These are phyloP conservation scores for Anhinga anhinga DNA, from an alignment of 2,113 vertebrate species.

Conservation along the genomic window DNA sequence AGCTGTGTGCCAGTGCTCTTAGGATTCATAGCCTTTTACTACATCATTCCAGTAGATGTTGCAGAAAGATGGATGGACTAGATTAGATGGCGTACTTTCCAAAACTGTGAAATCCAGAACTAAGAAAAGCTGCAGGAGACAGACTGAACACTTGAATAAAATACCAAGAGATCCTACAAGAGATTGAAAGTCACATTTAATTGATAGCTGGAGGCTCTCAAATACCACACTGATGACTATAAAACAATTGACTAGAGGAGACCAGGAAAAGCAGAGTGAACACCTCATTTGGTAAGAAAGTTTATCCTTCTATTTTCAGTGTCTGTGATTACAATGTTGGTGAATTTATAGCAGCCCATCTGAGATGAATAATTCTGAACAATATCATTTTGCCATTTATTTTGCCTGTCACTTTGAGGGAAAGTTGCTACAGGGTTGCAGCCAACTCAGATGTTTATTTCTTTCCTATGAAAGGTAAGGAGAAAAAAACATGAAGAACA, in stretches of 20 bases:
- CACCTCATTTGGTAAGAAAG: slow-evolving; percentile 12
- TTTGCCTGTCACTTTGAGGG: not conserved
- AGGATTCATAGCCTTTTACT: not conserved
- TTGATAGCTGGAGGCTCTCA: not conserved
- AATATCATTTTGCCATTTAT: slow-evolving; percentile 21
- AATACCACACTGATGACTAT: not conserved
- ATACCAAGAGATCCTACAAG: not conserved
- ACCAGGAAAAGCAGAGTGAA: not conserved
- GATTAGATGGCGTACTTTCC: not conserved
- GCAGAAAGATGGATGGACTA: not conserved
- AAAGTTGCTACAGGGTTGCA: slow-evolving; percentile 1
- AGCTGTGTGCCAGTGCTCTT: not conserved
- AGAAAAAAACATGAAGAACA: not conserved
- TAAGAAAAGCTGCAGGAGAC: slow-evolving; percentile 9
- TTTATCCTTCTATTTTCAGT: slow-evolving; percentile 18
- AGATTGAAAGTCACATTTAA: slow-evolving; percentile 9
- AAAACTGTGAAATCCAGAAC: not conserved
- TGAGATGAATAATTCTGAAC: not conserved
- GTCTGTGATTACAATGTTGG: not conserved
- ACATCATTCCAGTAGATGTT: not conserved
- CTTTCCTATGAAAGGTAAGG: not conserved
- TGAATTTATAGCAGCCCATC: not conserved
- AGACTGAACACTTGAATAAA: not conserved
- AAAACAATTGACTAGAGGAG: not conserved
- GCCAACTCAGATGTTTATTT: slow-evolving; percentile 22